Evolutionary conservation across 2,888 invertebrate genomes (phyloP), one percentile per base, ranked within the genome.

Genomic region (Psococerastis gibbosa): DNA sequence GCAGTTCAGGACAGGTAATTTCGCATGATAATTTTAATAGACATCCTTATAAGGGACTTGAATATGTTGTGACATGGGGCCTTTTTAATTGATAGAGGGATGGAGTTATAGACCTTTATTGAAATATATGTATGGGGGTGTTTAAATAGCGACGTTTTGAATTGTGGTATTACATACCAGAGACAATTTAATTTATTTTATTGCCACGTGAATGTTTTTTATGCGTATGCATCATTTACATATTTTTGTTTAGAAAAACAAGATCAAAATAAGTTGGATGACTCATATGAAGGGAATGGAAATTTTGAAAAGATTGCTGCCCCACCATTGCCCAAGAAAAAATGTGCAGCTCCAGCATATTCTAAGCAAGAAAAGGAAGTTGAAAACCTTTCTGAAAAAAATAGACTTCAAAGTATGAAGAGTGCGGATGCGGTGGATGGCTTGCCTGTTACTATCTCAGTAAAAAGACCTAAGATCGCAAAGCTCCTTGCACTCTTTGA

Each of bases 401-500:
- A 54, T 38, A 16, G 38, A 17, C 6, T 9, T 8, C 8, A 8
- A 8, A 17, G 20, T 4, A 38, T 5, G 5, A n/a, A 15, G 11
- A 33, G 15, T 18, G 22, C 15, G 22, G 20, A 32, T 18, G 17
- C 11, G 17, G 6, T 9, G 15, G 17, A 22, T 17, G 5, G 23
- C 17, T 38, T 20, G 8, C 38, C 20, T 17, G 22, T 38, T 17
- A 42, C 32, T 9, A 45, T 47, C 16, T 42, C 55, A 17, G 44
- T 54, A 16, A 52, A 56, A 3, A 57, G 56, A 35, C 57, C 58
- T 4, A 56, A 58, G 46, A 60, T 60, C 20, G 54, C 56, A 2
- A 58, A 56, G 42, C 49, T 60, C n/a, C 55, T 56, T 48, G 57
- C 59, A 3, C 51, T 60, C 27, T 60, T 60, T 51, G 60, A 59